A percentile compares a stretch with the other conserved stretches of the same genome.
Evolutionary conservation across 2,113 vertebrate genomes (phyloP).

Genomic region (Microtus richardsoni): DNA sequence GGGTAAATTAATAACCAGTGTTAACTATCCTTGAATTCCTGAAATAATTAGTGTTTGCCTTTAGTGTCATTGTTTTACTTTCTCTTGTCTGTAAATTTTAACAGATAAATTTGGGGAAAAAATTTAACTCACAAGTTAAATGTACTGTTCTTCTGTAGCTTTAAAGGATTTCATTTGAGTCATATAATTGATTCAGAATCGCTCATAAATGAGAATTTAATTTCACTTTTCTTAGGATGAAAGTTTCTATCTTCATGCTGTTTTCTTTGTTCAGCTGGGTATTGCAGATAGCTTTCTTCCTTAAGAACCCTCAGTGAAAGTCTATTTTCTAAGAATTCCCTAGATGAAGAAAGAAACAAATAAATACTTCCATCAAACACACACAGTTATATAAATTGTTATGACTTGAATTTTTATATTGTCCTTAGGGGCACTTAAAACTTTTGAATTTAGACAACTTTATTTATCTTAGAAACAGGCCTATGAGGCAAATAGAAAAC

Average conservation of each 20-base stretch:
- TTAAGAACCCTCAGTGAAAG: background rate
- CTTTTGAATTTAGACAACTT: slow-evolving; percentile 63
- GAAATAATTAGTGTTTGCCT: slow-evolving; percentile 22
- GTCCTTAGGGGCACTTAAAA: slow-evolving; percentile 47
- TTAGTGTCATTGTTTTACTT: background rate
- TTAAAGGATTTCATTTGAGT: background rate
- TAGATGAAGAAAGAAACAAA: slow-evolving; percentile 65
- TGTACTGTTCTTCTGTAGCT: background rate
- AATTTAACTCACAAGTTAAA: background rate
- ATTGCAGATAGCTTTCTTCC: slow-evolving; percentile 1
- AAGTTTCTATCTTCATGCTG: background rate
- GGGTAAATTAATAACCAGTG: background rate
- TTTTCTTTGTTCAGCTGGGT: slow-evolving; percentile 4
- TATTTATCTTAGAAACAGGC: slow-evolving; percentile 48
- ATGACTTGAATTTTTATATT: slow-evolving; percentile 63
- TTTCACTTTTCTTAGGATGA: slow-evolving; percentile 30
- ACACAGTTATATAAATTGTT: slow-evolving; percentile 43
- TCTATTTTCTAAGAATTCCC: slow-evolving; percentile 56
- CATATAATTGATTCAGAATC: background rate
- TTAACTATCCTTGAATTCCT: slow-evolving; percentile 41
- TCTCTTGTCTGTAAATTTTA: background rate
- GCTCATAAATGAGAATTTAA: slow-evolving; percentile 6
- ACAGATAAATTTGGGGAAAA: background rate
- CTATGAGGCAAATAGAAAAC: slow-evolving; percentile 23
- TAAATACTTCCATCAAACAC: slow-evolving; percentile 50